Percentiles rank a stretch among this genome's conserved stretches.
Evolutionary conservation across 2,113 vertebrate genomes (phyloP).

Genomic region (Neolamprologus caudopunctatus): DNA sequence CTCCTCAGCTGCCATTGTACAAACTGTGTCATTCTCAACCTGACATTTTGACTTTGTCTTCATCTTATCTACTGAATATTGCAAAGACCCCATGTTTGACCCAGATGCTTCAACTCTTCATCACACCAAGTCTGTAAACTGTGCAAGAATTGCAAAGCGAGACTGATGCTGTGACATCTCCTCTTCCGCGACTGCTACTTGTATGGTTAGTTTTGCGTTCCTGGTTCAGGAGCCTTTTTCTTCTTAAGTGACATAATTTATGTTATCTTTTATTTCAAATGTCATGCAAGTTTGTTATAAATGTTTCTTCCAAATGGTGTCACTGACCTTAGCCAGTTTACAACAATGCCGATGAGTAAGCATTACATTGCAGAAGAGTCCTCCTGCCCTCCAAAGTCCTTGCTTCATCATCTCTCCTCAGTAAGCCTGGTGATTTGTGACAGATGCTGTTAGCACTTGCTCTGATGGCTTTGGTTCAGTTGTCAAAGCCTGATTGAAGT

Average conservation of each 20-base stretch:
- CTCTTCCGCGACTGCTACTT: not conserved
- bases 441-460: conserved; percentile 38
- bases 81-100: not conserved
- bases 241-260: not conserved
- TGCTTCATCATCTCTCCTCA: not conserved
- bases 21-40: not conserved
- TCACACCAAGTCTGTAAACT: not conserved
- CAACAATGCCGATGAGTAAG: not conserved
- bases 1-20: not conserved
- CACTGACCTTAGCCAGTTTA: not conserved
- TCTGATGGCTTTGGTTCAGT: not conserved
- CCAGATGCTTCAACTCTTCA: not conserved
- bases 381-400: not conserved
- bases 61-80: not conserved
- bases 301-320: not conserved
- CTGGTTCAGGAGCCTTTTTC: not conserved
- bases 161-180: not conserved
- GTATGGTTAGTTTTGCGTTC: not conserved
- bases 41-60: not conserved
- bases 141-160: not conserved
- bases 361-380: not conserved
- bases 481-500: conserved; percentile 53
- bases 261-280: not conserved
- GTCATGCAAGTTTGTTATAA: not conserved
- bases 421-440: conserved; percentile 37